Base-by-base conservation (phyloP, 2,113 vertebrate species). In the Oncorhynchus masou region DNA sequence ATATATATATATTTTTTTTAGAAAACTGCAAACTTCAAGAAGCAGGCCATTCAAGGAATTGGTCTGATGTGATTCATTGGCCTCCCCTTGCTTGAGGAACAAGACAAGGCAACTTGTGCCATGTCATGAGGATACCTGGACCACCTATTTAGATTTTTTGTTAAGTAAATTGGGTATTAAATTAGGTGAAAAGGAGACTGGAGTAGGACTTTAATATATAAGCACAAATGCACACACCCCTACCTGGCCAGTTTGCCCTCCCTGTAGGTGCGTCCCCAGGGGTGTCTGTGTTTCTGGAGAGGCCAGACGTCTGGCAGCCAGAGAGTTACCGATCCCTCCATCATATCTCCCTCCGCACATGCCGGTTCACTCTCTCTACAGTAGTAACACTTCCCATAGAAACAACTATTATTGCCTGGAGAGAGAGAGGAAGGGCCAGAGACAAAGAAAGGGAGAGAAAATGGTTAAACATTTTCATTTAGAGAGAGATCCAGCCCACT, bases 231-330 rank as follows among this genome's bases (percentile, higher is more conserved):
- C 29, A 71, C 13, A 4, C 48, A 31, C 29, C 12, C 85, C 29
- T 71, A 94, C 98, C 98, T 97, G 91, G 97, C 97, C 20, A 99
- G 90, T 78, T 99, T 99, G 74, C 98, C 98, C 83, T 99, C 98
- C 22, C 97, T 90, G 90, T 99, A 99, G 0, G 98, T 99, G 80
- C 97, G 95, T 69, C 97, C 97, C 98, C 98, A 99, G 0, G 98
- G 98, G 86, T 99, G 97, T 22, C 97, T 91, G 89, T 99, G 98
- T 13, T 99, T 99, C 93, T 99, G 98, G 62, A 99, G 89, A 1
- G 98, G 98, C 98, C 98, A 99, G 19, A 96, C 97, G 4, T 99
- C 98, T 0, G 98, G 97, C 13, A 99, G 94, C 98, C 98, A 99
- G 9, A 99, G 94, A 0, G 97, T 99, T 78, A 99, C 88, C 0